Base-by-base conservation (phyloP, 2,113 vertebrate species). In the Ursus arctos region DNA sequence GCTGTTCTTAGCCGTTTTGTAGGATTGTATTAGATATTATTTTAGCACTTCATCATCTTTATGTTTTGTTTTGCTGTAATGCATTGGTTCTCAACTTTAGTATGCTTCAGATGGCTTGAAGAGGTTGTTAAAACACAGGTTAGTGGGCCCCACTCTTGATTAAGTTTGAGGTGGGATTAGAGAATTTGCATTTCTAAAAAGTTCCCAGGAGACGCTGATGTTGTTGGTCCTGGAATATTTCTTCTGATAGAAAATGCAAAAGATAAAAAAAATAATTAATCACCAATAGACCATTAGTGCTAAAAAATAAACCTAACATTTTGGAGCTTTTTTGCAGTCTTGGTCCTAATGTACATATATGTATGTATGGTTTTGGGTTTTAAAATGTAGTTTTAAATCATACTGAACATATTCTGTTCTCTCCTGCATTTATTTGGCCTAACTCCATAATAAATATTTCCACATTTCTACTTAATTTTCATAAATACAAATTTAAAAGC, bases 1-100 rank as follows among this genome's bases (percentile, higher is more conserved):
- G 90, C 84, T 40, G 24, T 94, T 95, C 79, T 96, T 96, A 53
- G 96, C 92, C 80, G 0, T 83, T 87, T 40, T 90, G 67, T 95
- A 98, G 93, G 94, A 80, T 89, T 97, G 72, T 88, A 31, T 72
- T 88, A 40, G 86, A 94, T 85, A 11, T 11, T 65, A 22, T 92
- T 87, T 94, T 67, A 92, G 59, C 77, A 21, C 69, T 88, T 95
- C 14, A 0, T 57, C 88, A 26, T 91, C 80, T 71, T 76, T 92
- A 31, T 95, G 74, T 72, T 88, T 95, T 94, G 81, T 93, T 97
- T 63, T 86, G 49, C 49, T 69, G 0, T 88, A 49, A 53, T 72
- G 47, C n/a, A 59, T 95, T 95, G 59, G 18, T 79, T 93, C 65
- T 92, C 67, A 72, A 47, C 67, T 61, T 28, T 16, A 76, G 7